A percentile compares a stretch with the other conserved stretches of the same genome.
phyloP scores from a whole-genome alignment of 2,797 vertebrate genomes.

The Taeniopygia guttata region DNA sequence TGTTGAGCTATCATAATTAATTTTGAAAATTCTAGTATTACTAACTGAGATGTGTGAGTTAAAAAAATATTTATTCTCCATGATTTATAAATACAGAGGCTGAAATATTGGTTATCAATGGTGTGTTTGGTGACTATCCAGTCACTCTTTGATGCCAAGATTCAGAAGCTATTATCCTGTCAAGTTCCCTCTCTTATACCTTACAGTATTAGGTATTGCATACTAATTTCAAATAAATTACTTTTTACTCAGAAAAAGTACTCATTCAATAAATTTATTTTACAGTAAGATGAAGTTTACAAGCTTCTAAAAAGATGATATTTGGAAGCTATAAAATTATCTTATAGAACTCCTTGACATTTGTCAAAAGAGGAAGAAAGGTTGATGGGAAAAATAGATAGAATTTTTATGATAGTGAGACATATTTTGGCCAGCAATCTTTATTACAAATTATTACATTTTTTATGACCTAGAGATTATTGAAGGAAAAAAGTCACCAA shows the following conservation, averaged over 20 bases:
- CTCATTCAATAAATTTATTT: not conserved
- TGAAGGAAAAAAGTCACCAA: not conserved
- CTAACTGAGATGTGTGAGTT: not conserved
- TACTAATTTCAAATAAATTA: not conserved
- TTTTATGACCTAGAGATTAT: not conserved
- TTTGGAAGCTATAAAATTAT: not conserved
- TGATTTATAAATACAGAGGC: not conserved
- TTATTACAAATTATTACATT: not conserved
- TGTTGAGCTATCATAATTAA: not conserved
- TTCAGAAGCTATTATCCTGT: not conserved
- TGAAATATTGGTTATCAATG: not conserved
- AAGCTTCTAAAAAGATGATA: not conserved
- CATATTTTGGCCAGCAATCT: not conserved
- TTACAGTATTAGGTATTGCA: not conserved
- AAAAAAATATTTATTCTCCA: not conserved
- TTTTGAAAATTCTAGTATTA: not conserved
- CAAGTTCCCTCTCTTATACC: not conserved
- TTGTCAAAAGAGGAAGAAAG: slow-evolving; percentile 6
- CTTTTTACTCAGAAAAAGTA: not conserved
- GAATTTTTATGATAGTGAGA: not conserved
- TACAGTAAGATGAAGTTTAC: not conserved
- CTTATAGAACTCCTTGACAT: not conserved
- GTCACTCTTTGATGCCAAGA: not conserved
- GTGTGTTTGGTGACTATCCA: not conserved
- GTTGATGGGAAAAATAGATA: not conserved